A percentile compares a stretch with the other conserved stretches of the same genome.
These are phyloP conservation scores for Harmothoe impar DNA, from an alignment of 2,888 invertebrate genomes.

Conservation along the genomic window DNA sequence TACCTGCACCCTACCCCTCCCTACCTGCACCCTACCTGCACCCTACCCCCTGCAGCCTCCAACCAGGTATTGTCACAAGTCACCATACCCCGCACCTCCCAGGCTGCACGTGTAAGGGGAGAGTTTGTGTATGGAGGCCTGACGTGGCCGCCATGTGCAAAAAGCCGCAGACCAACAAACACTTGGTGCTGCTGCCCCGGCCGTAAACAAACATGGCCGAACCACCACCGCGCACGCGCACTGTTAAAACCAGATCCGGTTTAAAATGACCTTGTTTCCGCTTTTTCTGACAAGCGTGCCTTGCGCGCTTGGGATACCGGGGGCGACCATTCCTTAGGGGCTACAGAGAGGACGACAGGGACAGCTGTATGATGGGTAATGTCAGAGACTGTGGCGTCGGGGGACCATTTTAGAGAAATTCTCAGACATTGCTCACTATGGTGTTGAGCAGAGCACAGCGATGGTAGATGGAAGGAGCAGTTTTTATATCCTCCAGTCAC, in stretches of 20 bases:
- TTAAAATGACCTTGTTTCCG: neutral
- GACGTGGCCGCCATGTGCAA: constrained; percentile 34
- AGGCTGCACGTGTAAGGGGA: constrained; percentile 8
- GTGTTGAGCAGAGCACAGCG: too few species aligned
- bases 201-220: neutral
- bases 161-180: constrained; percentile 45
- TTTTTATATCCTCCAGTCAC: too few species aligned
- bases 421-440: too few species aligned
- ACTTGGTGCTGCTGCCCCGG: neutral
- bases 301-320: too few species aligned
- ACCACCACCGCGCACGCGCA: neutral
- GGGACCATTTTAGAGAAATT: too few species aligned
- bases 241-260: constrained; percentile 11
- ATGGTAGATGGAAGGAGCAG: too few species aligned
- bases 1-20: too few species aligned
- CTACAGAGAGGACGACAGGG: too few species aligned
- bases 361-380: neutral
- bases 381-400: neutral
- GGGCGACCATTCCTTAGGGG: too few species aligned
- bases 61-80: constrained; percentile 13
- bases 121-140: constrained; percentile 47
- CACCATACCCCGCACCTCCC: neutral
- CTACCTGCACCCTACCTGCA: too few species aligned
- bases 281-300: neutral
- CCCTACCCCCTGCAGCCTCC: too few species aligned